Evolutionary conservation across 2,797 vertebrate species (phyloP), one percentile per base, ranked within the genome.

Genomic region (Ataeniobius toweri): DNA sequence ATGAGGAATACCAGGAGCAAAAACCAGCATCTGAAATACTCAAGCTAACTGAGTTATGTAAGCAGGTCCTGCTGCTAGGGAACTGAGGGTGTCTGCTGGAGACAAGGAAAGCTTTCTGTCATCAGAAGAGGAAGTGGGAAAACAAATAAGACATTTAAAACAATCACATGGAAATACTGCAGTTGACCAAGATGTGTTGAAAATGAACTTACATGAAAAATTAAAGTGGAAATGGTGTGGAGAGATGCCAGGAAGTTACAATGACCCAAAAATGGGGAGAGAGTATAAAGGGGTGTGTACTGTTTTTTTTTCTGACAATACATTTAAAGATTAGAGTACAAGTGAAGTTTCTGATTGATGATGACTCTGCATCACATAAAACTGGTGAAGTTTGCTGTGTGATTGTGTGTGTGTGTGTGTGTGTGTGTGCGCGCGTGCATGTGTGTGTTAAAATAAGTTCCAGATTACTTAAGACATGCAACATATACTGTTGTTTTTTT

Each of bases 11-110:
- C 83, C 83, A 50, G 78, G 78, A 90, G 88, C 75, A 85, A 83
- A 84, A 83, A 75, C 72, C 87, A 83, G 85, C 92, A 88, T 91
- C 91, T 89, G 86, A 93, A 90, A 91, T 84, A 92, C 92, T 92
- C 91, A 93, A 89, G 89, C 89, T 93, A 94, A 93, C 90, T 69
- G 89, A 93, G 93, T 96, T 95, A 95, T 92, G 94, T 95, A 95
- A 95, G 93, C 91, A 93, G 87, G 92, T 89, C 87, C 90, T 89
- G 92, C 93, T 90, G 85, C 82, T 73, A 53, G 86, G 89, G 87
- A 85, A 83, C 90, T 87, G 80, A 86, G 79, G 88, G 92, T 88
- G 82, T 88, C 82, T 89, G 90, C 85, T 86, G 77, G 86, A 94
- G 91, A 91, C 71, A 84, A 90, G 82, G 92, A 90, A 91, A 84